These are phyloP conservation scores for Hippotragus niger DNA, from an alignment of 2,113 vertebrate species.

Conservation along the genomic window DNA sequence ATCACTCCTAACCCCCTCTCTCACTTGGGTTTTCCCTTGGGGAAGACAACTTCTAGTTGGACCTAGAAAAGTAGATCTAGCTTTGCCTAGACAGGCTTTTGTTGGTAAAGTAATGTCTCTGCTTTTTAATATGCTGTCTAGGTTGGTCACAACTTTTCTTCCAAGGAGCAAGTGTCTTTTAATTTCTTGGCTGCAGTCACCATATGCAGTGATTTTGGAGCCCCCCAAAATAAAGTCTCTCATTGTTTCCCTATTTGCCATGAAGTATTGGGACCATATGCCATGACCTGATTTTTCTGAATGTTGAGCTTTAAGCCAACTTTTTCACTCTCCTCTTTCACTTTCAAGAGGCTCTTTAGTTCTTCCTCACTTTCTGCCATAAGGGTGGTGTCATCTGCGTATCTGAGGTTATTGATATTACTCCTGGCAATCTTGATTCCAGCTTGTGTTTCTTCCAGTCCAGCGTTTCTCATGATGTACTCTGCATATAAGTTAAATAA, in stretches of 20 bases:
- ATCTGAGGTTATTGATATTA: neutral
- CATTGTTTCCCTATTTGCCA: neutral
- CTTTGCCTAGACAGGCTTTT: neutral
- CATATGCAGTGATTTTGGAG: neutral
- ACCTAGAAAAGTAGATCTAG: neutral
- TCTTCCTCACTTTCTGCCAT: neutral
- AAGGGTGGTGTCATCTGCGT: neutral
- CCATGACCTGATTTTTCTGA: neutral
- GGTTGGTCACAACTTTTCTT: neutral
- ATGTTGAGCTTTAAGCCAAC: neutral
- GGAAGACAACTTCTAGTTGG: neutral
- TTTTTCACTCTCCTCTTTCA: neutral
- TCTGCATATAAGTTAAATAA: neutral
- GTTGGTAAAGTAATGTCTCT: neutral
- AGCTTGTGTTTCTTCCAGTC: neutral
- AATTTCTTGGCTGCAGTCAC: neutral
- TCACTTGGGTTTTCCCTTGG: neutral
- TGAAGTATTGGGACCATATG: neutral
- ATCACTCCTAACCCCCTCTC: neutral
- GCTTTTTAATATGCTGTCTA: neutral
- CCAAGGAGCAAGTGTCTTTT: neutral
- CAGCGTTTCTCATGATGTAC: neutral
- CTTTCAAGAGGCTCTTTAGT: neutral
- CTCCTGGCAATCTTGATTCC: neutral
- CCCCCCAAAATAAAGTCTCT: neutral